A percentile compares a stretch with the other conserved stretches of the same genome.
Evolutionary conservation across 2,888 invertebrate genomes (phyloP).

Genomic region (Melipona bicolor): DNA sequence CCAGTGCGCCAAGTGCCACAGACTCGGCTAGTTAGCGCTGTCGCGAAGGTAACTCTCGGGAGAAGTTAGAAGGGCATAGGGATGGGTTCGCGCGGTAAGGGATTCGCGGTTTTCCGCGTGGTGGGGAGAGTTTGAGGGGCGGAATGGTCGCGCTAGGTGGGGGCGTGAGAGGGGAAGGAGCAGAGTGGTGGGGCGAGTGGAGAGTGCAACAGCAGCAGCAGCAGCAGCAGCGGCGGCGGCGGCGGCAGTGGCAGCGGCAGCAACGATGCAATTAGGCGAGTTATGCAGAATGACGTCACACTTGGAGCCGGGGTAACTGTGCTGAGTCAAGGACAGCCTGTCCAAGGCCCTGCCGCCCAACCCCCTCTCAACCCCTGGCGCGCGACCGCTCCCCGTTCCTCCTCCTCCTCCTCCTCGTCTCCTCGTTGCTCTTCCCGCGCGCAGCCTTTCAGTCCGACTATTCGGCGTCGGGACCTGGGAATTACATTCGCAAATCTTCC

Average conservation of each 20-base stretch:
- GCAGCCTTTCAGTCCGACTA: not conserved
- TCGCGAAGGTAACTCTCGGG: constrained; percentile 7
- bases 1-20: no score
- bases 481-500: constrained; percentile 11
- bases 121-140: constrained; percentile 33
- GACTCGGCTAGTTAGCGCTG: constrained; percentile 32
- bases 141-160: not conserved
- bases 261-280: constrained; percentile 84
- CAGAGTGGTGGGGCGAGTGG: constrained; percentile 26
- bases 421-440: not conserved
- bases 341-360: constrained; percentile 79
- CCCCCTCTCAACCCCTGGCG: constrained; percentile 55
- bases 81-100: constrained; percentile 23
- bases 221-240: constrained; percentile 41
- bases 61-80: constrained; percentile 1
- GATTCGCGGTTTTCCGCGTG: constrained; percentile 30
- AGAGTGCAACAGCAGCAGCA: not conserved
- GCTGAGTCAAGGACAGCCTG: constrained; percentile 84
- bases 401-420: not conserved
- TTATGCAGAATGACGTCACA: constrained; percentile 84
- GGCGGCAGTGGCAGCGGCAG: constrained; percentile 71
- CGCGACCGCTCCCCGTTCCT: constrained; percentile 19
- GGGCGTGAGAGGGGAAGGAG: constrained; percentile 6
- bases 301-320: constrained; percentile 83
- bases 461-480: constrained; percentile 3